Base-by-base conservation (phyloP, 2,113 vertebrate species). In the Alethe diademata region DNA sequence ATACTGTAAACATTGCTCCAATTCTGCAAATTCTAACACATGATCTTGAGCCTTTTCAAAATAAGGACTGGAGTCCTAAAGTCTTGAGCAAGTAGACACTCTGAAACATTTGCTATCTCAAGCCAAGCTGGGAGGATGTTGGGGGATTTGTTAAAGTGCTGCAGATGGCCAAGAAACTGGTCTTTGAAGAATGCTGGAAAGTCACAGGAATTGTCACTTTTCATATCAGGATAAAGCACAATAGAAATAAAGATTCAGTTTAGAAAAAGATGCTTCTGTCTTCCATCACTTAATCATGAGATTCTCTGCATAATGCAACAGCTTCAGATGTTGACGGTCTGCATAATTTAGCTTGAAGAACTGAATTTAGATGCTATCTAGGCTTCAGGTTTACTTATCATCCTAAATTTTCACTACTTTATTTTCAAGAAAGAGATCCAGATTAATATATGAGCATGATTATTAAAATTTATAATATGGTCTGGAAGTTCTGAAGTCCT, bases 201-300 rank as follows among this genome's bases (percentile, higher is more conserved):
- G 40, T 84, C 36, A 48, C 9, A 89, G 40, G 36, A 92, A 95
- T 87, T 54, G 70, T 91, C 80, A 82, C 53, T 85, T 95, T 96
- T 95, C 80, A 47, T 69, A 95, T 78, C 62, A 87, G 73, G 92
- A 90, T 78, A 89, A 93, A 89, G 80, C 20, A 72, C 57, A 82
- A 75, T 19, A 75, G 82, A 89, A 91, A 86, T 75, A 48, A 86
- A 84, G 0, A 74, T 85, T 81, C 65, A 53, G 28, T 43, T 87
- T 29, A 42, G 48, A 89, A 91, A 88, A 95, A 48, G 45, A 57
- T 61, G 87, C 28, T 28, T 75, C 38, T 88, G 47, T 29, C 58
- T 48, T 91, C 61, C 8, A 17, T n/a, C 74, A 78, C 62, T 79
- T 61, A 91, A 85, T 42, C 45, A 19, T 45, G 48, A 93, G 19